These are phyloP conservation scores for Xylocampa areola DNA, from an alignment of 2,888 invertebrate genomes.

Conservation along the genomic window DNA sequence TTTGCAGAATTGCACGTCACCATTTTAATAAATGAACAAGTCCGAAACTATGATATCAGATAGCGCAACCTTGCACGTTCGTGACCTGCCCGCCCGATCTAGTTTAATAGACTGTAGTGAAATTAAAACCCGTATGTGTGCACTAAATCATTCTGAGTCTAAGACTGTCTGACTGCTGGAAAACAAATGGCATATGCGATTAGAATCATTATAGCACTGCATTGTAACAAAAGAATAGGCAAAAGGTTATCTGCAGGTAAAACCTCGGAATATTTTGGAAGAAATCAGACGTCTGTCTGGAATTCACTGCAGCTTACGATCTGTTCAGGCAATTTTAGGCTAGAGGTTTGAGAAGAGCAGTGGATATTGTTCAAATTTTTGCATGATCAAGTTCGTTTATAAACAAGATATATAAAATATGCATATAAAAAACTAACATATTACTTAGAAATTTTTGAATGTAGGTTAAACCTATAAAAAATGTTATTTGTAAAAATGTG, in stretches of 20 bases:
- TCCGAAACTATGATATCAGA: constrained; percentile 29
- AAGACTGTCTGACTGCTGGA: constrained; percentile 32
- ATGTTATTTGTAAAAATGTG: too few relatives aligned
- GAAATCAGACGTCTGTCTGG: background rate
- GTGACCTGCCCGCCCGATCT: constrained; percentile 43
- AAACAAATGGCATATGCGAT: constrained; percentile 35
- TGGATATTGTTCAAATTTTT: too few relatives aligned
- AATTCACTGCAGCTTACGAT: too few relatives aligned
- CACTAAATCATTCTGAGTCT: constrained; percentile 36
- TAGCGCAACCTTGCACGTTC: constrained; percentile 39
- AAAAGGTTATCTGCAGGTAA: background rate
- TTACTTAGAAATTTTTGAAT: too few relatives aligned
- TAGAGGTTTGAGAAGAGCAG: too few relatives aligned
- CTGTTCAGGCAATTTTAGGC: too few relatives aligned
- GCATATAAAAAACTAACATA: too few relatives aligned
- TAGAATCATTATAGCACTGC: constrained; percentile 15
- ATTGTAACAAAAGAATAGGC: constrained; percentile 1
- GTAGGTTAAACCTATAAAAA: too few relatives aligned
- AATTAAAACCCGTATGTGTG: constrained; percentile 29
- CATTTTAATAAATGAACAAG: constrained; percentile 18
- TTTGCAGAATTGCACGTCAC: constrained; percentile 6
- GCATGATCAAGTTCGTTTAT: too few relatives aligned
- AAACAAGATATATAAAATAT: too few relatives aligned
- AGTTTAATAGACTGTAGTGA: constrained; percentile 23
- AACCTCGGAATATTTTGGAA: background rate